Evolutionary conservation across 2,888 invertebrate species (phyloP).

Genomic region (Axea sp.): DNA sequence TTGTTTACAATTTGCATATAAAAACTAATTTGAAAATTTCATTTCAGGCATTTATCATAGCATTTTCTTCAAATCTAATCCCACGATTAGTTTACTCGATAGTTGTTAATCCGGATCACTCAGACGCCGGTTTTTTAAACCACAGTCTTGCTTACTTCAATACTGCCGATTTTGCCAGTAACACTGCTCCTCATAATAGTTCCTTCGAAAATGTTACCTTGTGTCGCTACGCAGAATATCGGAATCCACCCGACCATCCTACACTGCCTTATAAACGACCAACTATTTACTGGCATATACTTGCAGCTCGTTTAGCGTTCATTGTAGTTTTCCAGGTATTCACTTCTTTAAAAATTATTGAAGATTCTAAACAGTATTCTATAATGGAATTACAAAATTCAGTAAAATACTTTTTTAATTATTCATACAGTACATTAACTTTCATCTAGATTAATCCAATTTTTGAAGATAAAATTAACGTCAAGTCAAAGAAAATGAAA

Average conservation of each 20-base stretch:
- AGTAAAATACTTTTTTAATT: too few relatives aligned
- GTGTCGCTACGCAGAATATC: slow-evolving; percentile 89
- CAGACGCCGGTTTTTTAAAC: slow-evolving; percentile 80
- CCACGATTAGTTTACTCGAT: slow-evolving; percentile 86
- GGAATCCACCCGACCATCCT: slow-evolving; percentile 84
- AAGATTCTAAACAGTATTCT: too few relatives aligned
- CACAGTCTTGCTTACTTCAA: slow-evolving; percentile 85
- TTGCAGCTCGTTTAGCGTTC: slow-evolving; percentile 94
- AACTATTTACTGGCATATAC: slow-evolving; percentile 92
- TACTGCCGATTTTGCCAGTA: slow-evolving; percentile 82
- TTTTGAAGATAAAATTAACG: too few relatives aligned
- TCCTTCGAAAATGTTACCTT: slow-evolving; percentile 70
- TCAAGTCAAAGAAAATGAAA: too few relatives aligned
- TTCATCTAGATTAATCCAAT: too few relatives aligned
- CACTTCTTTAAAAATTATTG: too few relatives aligned
- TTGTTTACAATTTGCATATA: too few relatives aligned
- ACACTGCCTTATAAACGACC: slow-evolving; percentile 84
- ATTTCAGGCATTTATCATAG: slow-evolving; percentile 87
- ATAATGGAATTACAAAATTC: too few relatives aligned
- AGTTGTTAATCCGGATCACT: slow-evolving; percentile 80
- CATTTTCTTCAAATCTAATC: slow-evolving; percentile 91
- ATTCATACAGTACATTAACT: too few relatives aligned
- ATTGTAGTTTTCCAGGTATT: slow-evolving; percentile 96
- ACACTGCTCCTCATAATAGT: slow-evolving; percentile 72
- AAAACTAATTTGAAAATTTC: too few relatives aligned